Evolutionary conservation across 2,888 invertebrate species (phyloP).

Genomic region (Chrysina gloriosa): DNA sequence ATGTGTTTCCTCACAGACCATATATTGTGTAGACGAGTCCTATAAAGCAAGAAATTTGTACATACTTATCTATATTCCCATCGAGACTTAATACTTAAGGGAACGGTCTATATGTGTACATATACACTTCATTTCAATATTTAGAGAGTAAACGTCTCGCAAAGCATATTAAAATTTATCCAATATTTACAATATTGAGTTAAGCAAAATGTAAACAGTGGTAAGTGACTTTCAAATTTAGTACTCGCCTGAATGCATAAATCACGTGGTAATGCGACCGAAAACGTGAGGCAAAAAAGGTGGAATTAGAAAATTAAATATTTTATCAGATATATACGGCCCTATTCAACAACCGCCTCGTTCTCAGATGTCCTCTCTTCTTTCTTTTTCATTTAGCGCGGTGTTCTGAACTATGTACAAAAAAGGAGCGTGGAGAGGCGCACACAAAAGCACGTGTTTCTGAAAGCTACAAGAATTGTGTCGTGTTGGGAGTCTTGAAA

Average conservation of each 20-base stretch:
- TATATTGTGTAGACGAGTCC: too few relatives aligned
- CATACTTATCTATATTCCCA: too few relatives aligned
- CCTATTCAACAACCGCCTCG: background rate
- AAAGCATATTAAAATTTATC: background rate
- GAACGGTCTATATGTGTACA: too few relatives aligned
- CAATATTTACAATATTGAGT: background rate
- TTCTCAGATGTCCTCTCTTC: conserved; percentile 19
- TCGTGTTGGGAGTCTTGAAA: conserved; percentile 31
- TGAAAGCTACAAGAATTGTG: conserved; percentile 40
- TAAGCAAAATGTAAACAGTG: background rate
- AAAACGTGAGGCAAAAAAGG: background rate
- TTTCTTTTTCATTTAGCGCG: conserved; percentile 20
- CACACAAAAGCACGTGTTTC: conserved; percentile 39
- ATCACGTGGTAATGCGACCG: background rate
- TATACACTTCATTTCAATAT: too few relatives aligned
- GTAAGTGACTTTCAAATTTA: conserved; percentile 5
- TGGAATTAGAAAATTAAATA: conserved; percentile 29
- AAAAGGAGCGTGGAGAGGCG: conserved; percentile 15
- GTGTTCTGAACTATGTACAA: conserved; percentile 21
- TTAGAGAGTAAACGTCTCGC: too few relatives aligned
- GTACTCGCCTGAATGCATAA: background rate
- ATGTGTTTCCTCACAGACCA: too few relatives aligned
- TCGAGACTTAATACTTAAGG: too few relatives aligned
- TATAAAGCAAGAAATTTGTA: too few relatives aligned
- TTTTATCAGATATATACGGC: conserved; percentile 13